Evolutionary conservation across 2,888 invertebrate species (phyloP).

Genomic region (Dynastes hyllus): DNA sequence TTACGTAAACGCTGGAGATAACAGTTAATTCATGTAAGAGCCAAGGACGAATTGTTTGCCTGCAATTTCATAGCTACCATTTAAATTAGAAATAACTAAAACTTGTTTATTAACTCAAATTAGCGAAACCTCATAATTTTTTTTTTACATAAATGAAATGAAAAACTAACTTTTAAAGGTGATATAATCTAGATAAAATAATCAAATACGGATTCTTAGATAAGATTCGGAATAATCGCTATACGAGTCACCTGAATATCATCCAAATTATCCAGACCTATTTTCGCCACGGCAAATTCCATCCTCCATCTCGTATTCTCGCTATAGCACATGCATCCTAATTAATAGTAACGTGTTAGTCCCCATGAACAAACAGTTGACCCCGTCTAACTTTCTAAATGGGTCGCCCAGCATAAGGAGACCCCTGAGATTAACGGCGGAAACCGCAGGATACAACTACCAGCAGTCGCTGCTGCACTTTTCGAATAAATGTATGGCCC

Average conservation of each 20-base stretch:
- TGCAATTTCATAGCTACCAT: too few species aligned
- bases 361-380: not conserved
- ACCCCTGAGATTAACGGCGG: constrained; percentile 7
- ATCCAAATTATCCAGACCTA: not conserved
- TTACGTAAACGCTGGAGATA: too few species aligned
- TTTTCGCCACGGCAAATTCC: not conserved
- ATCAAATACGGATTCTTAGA: too few species aligned
- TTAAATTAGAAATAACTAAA: too few species aligned
- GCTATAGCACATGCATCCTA: not conserved
- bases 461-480: constrained; percentile 19
- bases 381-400: constrained; percentile 4
- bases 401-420: constrained; percentile 11
- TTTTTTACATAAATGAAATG: too few species aligned
- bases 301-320: not conserved
- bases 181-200: too few species aligned
- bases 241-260: not conserved
- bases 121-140: too few species aligned
- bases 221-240: not conserved
- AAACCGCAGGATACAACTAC: not conserved
- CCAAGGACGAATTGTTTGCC: too few species aligned
- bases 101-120: too few species aligned
- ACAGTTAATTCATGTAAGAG: too few species aligned
- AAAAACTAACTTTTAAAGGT: too few species aligned
- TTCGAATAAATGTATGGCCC: constrained; percentile 14
- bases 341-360: constrained; percentile 3